phyloP scores from a whole-genome alignment of 2,797 vertebrate genomes.

The Brachyalestes nurse region DNA sequence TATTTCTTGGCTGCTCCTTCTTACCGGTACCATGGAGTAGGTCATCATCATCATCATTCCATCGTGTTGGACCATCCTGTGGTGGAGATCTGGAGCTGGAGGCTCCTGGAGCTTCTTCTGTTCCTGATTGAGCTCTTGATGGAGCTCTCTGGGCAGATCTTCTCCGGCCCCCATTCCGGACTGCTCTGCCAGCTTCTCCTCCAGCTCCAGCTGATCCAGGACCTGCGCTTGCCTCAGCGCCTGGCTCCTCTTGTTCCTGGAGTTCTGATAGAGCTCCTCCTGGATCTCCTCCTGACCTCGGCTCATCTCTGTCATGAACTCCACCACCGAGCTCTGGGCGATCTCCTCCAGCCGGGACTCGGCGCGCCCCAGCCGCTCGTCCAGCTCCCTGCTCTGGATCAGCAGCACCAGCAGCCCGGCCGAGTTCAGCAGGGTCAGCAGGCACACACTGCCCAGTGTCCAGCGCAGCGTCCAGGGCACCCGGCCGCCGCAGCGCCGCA shows the following conservation, averaged over 20 bases:
- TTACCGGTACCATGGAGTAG: constrained; percentile 97
- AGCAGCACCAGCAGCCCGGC: constrained; percentile 85
- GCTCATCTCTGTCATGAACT: constrained; percentile 77
- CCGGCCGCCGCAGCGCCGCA: constrained; percentile 74
- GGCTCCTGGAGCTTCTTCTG: constrained; percentile 45
- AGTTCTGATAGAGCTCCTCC: constrained; percentile 66
- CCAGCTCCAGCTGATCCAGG: constrained; percentile 52
- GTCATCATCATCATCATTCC: constrained; percentile 94
- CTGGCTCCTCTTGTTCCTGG: constrained; percentile 82
- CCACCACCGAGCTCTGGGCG: constrained; percentile 75
- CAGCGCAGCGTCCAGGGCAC: constrained; percentile 75
- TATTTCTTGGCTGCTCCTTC: constrained; percentile 50
- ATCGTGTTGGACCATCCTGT: constrained; percentile 76
- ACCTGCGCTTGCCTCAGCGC: constrained; percentile 54
- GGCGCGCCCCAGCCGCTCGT: constrained; percentile 70
- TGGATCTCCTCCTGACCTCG: constrained; percentile 59
- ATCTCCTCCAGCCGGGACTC: constrained; percentile 71
- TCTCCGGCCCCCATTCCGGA: constrained; percentile 68
- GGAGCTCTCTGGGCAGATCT: constrained; percentile 47
- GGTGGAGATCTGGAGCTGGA: constrained; percentile 64
- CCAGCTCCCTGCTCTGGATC: constrained; percentile 84
- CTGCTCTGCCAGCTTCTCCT: constrained; percentile 52
- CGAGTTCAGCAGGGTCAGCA: constrained; percentile 81
- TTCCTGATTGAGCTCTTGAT: constrained; percentile 65
- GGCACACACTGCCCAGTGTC: constrained; percentile 78